These are phyloP conservation scores for Diabrotica balteata DNA, from an alignment of 2,888 invertebrate genomes.

Conservation along the genomic window DNA sequence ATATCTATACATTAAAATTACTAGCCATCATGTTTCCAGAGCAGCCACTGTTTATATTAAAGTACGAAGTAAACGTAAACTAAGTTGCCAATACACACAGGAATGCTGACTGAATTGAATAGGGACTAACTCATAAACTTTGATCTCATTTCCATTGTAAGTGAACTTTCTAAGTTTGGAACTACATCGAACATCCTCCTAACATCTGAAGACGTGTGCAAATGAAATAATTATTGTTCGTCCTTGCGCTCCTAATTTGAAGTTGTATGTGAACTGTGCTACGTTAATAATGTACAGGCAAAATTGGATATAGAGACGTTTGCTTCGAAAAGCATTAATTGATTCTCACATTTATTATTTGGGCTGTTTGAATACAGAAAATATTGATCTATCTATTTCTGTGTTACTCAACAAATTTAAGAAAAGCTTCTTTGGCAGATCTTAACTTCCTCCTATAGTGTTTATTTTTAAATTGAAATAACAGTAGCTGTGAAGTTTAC, in stretches of 20 bases:
- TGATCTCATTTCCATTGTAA: conserved; percentile 24
- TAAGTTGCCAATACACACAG: conserved; percentile 15
- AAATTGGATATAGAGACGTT: conserved; percentile 4
- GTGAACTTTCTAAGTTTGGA: conserved; percentile 18
- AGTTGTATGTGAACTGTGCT: conserved; percentile 17
- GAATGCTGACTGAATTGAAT: conserved; percentile 7
- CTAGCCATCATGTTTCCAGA: not conserved
- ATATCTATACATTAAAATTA: no score
- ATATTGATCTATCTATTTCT: no score
- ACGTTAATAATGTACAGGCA: conserved; percentile 13
- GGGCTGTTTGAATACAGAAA: no score
- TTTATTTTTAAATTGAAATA: no score
- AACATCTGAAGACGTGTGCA: conserved; percentile 21
- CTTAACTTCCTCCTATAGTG: no score
- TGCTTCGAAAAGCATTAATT: no score
- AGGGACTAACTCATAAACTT: conserved; percentile 20
- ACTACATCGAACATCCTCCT: conserved; percentile 18
- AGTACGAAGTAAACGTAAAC: conserved; percentile 1
- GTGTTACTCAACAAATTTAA: no score
- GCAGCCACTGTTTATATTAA: conserved; percentile 18
- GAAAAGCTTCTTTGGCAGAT: no score
- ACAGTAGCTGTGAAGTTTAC: no score
- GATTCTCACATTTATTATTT: no score
- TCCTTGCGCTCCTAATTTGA: conserved; percentile 15
- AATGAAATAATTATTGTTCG: conserved; percentile 23